Evolutionary conservation across 2,797 vertebrate genomes (phyloP), one percentile per base, ranked within the genome.

Genomic region (Paratrypauchen microcephalus): DNA sequence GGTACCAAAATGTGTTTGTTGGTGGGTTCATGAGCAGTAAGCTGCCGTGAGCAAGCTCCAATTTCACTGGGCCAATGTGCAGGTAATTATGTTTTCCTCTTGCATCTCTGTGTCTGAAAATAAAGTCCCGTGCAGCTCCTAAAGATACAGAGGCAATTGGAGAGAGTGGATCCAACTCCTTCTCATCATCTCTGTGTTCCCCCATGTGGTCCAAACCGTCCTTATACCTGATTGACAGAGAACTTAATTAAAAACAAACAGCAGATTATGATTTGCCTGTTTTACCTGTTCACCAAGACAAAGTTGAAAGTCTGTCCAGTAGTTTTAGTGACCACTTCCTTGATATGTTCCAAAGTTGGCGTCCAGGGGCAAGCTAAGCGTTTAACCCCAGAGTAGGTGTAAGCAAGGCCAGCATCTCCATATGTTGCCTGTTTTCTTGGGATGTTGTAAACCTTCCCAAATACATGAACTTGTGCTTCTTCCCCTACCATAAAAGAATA

Each of bases 251-350:
- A 16, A 63, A 36, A 63, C 6, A 24, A 32, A 61, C n/a, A 24
- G 15, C 32, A 62, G 15, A 21, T 5, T 55, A 57, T 23, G 30
- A 0, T 0, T 23, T 55, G 21, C 52, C 21, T 52, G 7, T 62
- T 72, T 87, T 87, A 98, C 98, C 98, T 97, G 95, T 99, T 99
- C 45, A 99, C 82, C 0, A 99, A 85, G 64, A 98, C 96, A 19
- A 99, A 98, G 87, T 99, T 99, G 72, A 98, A 99, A 18, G 81
- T 83, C 47, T 95, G 92, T 28, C 95, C 95, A 0, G 97, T 98
- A 7, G 84, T 89, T n/a, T 62, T 74, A 7, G 91, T 89, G 72
- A 98, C 63, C 0, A 85, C 82, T 52, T 96, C 93, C 57, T 94
- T 92, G 81, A 98, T 92, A 1, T 57, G 83, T 58, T 86, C 81